Evolutionary conservation across 2,888 invertebrate species (phyloP).

Genomic region (Pocota personata): DNA sequence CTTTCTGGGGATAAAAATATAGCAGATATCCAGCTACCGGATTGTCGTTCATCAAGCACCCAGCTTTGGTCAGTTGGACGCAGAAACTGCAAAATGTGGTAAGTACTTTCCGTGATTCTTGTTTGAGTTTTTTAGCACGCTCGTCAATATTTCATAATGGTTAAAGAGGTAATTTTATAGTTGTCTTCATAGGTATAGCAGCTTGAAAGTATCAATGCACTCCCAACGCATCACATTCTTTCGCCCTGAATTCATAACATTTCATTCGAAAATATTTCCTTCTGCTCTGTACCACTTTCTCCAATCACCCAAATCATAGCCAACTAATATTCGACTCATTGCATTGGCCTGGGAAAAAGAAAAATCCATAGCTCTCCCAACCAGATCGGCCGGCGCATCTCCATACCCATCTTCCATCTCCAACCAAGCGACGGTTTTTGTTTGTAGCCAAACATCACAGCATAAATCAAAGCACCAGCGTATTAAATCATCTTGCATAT

Average conservation of each 20-base stretch:
- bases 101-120: too few relatives aligned
- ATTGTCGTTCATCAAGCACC: too few relatives aligned
- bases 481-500: slow-evolving; percentile 73
- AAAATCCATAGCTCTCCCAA: slow-evolving; percentile 8
- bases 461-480: slow-evolving; percentile 67
- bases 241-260: background rate
- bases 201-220: background rate
- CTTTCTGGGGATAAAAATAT: too few relatives aligned
- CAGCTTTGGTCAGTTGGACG: too few relatives aligned
- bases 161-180: too few relatives aligned
- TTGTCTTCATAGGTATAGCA: background rate
- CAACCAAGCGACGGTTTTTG: slow-evolving; percentile 48
- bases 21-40: too few relatives aligned
- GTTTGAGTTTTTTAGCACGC: too few relatives aligned
- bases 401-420: slow-evolving; percentile 42
- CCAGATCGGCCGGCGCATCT: slow-evolving; percentile 28
- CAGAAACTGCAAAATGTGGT: too few relatives aligned
- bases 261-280: background rate
- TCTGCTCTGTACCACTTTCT: slow-evolving; percentile 17
- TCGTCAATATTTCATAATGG: too few relatives aligned
- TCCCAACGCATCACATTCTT: background rate
- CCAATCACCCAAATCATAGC: slow-evolving; percentile 6
- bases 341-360: slow-evolving; percentile 45
- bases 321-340: slow-evolving; percentile 11
- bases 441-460: slow-evolving; percentile 64